A percentile compares a stretch with the other conserved stretches of the same genome.
Evolutionary conservation across 2,113 vertebrate species (phyloP).

Genomic region (Pteronura brasiliensis): DNA sequence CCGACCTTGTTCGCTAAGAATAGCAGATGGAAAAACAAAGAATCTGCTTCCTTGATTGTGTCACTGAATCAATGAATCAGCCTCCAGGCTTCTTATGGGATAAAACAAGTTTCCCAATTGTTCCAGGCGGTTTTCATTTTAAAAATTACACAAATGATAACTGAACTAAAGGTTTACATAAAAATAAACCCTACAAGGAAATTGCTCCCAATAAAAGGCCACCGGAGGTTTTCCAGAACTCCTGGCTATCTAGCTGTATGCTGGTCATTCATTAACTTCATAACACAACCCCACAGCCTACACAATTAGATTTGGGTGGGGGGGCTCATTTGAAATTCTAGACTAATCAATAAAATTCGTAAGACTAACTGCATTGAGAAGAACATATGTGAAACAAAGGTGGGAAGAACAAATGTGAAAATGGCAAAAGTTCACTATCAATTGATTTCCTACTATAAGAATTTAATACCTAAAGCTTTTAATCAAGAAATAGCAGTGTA

Average conservation of each 20-base stretch:
- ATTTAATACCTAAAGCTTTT: constrained; percentile 6
- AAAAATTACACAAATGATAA: not conserved
- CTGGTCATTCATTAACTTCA: not conserved
- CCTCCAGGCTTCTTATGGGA: not conserved
- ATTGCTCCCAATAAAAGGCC: not conserved
- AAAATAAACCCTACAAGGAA: not conserved
- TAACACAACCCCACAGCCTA: not conserved
- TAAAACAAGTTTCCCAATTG: not conserved
- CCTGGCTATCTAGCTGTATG: not conserved
- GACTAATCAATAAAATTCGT: not conserved
- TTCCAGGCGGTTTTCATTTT: not conserved
- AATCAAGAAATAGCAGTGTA: not conserved
- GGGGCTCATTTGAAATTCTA: not conserved
- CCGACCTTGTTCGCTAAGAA: not conserved
- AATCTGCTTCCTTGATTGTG: not conserved
- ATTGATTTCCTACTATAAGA: not conserved
- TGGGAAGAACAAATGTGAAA: not conserved
- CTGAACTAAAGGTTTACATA: not conserved
- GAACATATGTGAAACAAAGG: not conserved
- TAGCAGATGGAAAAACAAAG: not conserved
- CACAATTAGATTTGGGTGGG: not conserved
- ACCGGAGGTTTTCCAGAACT: not conserved
- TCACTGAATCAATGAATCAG: not conserved
- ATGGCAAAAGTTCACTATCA: not conserved
- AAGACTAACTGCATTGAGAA: not conserved